Base-by-base conservation (phyloP, 1,140 invertebrate genomes). In the Dendrolimus kikuchii region DNA sequence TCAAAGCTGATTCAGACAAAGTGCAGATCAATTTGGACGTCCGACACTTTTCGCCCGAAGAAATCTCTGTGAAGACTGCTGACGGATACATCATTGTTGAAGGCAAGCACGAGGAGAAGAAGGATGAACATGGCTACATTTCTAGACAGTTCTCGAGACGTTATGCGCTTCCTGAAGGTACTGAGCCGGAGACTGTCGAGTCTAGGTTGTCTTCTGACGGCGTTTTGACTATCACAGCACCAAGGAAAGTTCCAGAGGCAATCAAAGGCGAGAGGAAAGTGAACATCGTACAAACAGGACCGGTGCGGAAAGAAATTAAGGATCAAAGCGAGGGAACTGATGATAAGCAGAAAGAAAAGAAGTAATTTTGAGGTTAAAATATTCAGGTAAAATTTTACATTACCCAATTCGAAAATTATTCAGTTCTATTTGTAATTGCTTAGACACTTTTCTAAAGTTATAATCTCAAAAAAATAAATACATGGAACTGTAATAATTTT, bases 171-270 rank as follows among this genome's bases (percentile, higher is more conserved):
- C 90, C 92, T 0, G 88, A 91, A 42, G 89, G 90, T 39, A 90
- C 90, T 50, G 90, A 92, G 62, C 91, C 93, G n/a, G 91, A 94
- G 45, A 86, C 91, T 38, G 92, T 95, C 0, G 89, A 90, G 39
- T 95, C 93, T 2, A 90, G 90, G 5, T 74, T 95, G 45, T 94
- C 92, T 5, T 92, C 93, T 0, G 93, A 95, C 74, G 94, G 94
- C 2, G 89, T 95, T n/a, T 75, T 95, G 9, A 92, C 90, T 0
- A 90, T 95, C 8, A 90, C 88, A 4, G 93, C 92, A 0, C 92
- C 92, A 5, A 90, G 89, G 74, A 92, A 90, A 65, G 71, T 86
- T 40, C 81, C 87, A 5, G 71, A 78, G 23, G 87, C 89, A 6
- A 83, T 89, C 5, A 73, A 84, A 5, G 88, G 88, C 5, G 92